phyloP scores from a whole-genome alignment of 2,888 invertebrate genomes.

The Callyntrura sp. region DNA sequence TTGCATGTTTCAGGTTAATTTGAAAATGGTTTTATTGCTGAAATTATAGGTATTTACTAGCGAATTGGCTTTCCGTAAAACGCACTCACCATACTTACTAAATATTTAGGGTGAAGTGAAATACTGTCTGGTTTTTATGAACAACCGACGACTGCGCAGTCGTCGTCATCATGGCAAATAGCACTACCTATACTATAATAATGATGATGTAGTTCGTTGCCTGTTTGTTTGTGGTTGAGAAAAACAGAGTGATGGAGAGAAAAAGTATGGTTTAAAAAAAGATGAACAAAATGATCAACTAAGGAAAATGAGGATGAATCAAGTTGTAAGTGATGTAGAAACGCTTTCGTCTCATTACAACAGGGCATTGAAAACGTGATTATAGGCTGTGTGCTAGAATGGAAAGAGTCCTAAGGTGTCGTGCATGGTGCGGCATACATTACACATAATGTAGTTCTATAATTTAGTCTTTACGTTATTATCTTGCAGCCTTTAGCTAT shows the following conservation, averaged over 20 bases:
- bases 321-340: conserved; percentile 63
- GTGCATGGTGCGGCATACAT: conserved; percentile 77
- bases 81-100: conserved; percentile 57
- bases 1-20: conserved; percentile 80
- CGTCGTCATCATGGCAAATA: too few relatives aligned
- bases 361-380: conserved; percentile 58
- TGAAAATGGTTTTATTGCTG: conserved; percentile 79
- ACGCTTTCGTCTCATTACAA: conserved; percentile 47
- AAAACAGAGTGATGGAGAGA: conserved; percentile 8
- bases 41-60: conserved; percentile 78
- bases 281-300: conserved; percentile 41
- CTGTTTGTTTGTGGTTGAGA: conserved; percentile 12
- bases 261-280: conserved; percentile 48
- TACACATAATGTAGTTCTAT: conserved; percentile 69
- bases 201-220: background rate
- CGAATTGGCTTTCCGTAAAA: conserved; percentile 76
- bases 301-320: conserved; percentile 66
- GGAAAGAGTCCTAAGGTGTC: conserved; percentile 67
- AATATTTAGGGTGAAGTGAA: conserved; percentile 37
- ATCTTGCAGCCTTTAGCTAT: conserved; percentile 69
- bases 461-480: conserved; percentile 74
- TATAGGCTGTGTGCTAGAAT: conserved; percentile 61
- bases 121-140: background rate
- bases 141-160: too few relatives aligned
- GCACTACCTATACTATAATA: background rate